Conservation (phyloP, 1,140 invertebrate species). For the Calosoma granatense region DNA sequence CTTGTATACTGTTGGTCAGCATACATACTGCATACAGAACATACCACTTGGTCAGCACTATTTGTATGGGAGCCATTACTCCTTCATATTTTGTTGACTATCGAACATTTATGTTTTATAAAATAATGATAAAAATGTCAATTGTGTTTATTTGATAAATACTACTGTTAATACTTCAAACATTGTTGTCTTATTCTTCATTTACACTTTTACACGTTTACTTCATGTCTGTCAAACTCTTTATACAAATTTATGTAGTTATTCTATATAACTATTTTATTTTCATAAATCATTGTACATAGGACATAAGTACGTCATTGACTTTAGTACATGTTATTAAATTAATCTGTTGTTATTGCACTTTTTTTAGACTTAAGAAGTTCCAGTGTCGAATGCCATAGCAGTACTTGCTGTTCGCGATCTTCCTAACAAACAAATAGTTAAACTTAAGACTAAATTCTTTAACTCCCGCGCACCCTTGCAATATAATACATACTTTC, state of each 20-base stretch:
- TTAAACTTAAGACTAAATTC: not conserved
- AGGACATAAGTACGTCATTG: no score
- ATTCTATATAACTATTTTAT: no score
- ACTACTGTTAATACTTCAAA: constrained; percentile 25
- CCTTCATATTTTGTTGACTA: constrained; percentile 33
- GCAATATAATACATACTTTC: not conserved
- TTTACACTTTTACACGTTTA: no score
- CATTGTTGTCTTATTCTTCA: no score
- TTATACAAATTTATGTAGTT: no score
- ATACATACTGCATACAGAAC: no score
- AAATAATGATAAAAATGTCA: constrained; percentile 33
- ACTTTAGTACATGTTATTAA: no score
- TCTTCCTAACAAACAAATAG: not conserved
- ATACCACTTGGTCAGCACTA: not conserved
- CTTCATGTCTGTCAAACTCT: no score
- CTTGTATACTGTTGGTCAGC: not conserved
- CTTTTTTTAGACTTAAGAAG: not conserved
- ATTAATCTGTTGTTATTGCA: no score
- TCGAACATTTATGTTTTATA: constrained; percentile 35
- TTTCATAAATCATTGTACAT: no score
- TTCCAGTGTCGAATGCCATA: not conserved
- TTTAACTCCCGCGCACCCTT: no score
- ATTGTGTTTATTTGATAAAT: constrained; percentile 33
- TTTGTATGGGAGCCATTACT: constrained; percentile 28
- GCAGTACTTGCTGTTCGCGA: not conserved